Conservation (phyloP, 2,888 invertebrate species). For the Drosophila antonietae region DNA sequence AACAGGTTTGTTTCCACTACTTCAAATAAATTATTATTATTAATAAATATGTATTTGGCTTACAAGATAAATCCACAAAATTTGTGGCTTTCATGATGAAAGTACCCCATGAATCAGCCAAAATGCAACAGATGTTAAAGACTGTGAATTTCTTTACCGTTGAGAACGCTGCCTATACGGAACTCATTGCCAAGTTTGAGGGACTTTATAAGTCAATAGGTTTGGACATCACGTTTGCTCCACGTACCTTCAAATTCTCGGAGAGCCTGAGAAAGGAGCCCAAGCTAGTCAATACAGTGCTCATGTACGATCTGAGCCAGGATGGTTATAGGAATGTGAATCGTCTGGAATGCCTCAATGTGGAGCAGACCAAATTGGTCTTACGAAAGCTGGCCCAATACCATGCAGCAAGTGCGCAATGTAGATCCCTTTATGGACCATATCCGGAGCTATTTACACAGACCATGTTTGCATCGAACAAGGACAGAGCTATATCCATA, state of each 20-base stretch:
- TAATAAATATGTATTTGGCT: neutral
- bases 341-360: slow-evolving; percentile 77
- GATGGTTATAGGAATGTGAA: slow-evolving; percentile 75
- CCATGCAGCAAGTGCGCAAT: slow-evolving; percentile 81
- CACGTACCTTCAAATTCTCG: slow-evolving; percentile 59
- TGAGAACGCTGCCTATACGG: slow-evolving; percentile 65
- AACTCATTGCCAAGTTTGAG: slow-evolving; percentile 70
- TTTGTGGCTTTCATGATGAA: slow-evolving; percentile 76
- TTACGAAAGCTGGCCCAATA: slow-evolving; percentile 81
- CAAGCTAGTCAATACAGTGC: slow-evolving; percentile 59
- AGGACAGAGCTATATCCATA: slow-evolving; percentile 39
- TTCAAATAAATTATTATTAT: neutral
- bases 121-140: slow-evolving; percentile 64
- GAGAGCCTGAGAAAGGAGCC: slow-evolving; percentile 56
- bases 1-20: slow-evolving; percentile 40
- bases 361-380: slow-evolving; percentile 74
- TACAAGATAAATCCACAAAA: slow-evolving; percentile 60
- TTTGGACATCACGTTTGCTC: slow-evolving; percentile 52
- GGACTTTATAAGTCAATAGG: slow-evolving; percentile 61
- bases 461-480: slow-evolving; percentile 40
- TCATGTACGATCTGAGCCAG: slow-evolving; percentile 77
- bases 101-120: slow-evolving; percentile 66
- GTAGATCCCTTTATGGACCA: slow-evolving; percentile 61
- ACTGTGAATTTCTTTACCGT: slow-evolving; percentile 68
- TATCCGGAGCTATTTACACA: slow-evolving; percentile 53